Base-by-base conservation (phyloP, 1,140 invertebrate species). In the Drosophila asahinai region DNA sequence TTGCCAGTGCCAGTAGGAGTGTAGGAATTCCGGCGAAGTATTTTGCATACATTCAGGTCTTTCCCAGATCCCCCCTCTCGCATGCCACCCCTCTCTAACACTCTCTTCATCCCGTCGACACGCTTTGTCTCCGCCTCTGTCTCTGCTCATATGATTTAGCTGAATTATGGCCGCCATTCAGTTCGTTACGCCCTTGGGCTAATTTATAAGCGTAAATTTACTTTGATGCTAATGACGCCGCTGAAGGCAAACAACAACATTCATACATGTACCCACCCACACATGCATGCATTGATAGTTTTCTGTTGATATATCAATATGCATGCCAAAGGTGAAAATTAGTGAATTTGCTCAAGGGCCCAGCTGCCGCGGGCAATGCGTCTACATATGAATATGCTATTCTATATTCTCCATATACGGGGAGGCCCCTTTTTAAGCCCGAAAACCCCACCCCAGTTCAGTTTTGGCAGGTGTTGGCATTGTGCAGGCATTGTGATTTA, bases 171-270 rank as follows among this genome's bases (percentile, higher is more conserved):
- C 47, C 67, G 30, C 54, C 70, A 73, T 72, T 73, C 52, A 60
- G 54, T 51, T 61, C 38, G 67, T 72, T 73, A 52, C 47, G 67
- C 45, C 70, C 55, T 73, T 61, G 48, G 67, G 63, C 51, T 62
- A 84, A 83, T 84, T 79, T 80, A 83, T 80, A 83, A 77, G 66
- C 81, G 61, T 76, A 83, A 83, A 82, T 83, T 79, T 83, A 80
- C 64, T 79, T 83, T 84, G 81, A 83, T 83, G 81, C 77, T 83
- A 84, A 83, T 83, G 81, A 84, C 67, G 81, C 52, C 51, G 62
- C 75, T 59, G 65, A 66, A 62, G 81, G 81, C 77, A 63, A 63
- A 60, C 62, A 75, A 62, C 38, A 78, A 38, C 75, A 54, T 68
- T 68, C 48, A 67, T 22, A 54, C 45, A 63, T 48, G 3, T 42